Conservation (phyloP, 1,140 invertebrate genomes). For the Zeugodacus cucurbitae region DNA sequence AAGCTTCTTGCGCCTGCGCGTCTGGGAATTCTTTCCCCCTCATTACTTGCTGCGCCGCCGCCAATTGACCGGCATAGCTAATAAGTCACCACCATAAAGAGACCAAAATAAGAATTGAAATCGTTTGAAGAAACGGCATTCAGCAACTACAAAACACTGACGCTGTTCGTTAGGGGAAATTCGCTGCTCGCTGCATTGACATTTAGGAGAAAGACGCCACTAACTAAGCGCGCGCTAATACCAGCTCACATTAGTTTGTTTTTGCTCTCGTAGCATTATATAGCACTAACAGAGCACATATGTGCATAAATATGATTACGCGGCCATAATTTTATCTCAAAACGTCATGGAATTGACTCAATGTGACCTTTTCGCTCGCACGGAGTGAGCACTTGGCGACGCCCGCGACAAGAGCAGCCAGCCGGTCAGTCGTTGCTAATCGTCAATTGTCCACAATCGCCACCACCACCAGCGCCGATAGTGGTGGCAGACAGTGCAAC, state of each 20-base stretch:
- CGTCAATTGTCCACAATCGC: background rate
- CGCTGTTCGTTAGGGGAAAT: slow-evolving; percentile 3
- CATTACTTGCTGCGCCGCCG: background rate
- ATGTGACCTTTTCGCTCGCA: slow-evolving; percentile 15
- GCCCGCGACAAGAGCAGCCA: background rate
- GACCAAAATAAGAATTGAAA: background rate
- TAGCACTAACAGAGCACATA: background rate
- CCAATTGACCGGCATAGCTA: background rate
- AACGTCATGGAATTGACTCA: slow-evolving; percentile 5
- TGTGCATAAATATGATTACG: background rate
- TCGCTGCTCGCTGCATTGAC: too few species aligned
- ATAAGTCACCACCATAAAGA: slow-evolving; percentile 14
- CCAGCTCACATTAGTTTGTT: too few species aligned
- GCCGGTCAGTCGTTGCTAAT: background rate
- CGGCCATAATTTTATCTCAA: background rate
- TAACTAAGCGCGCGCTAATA: background rate
- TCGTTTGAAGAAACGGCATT: background rate
- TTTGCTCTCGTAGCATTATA: background rate
- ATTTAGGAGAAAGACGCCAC: background rate
- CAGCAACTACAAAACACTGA: background rate
- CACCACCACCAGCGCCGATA: background rate
- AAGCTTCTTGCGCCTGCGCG: background rate
- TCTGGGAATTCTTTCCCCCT: background rate
- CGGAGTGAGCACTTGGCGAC: background rate
- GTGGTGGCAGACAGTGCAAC: background rate